Conservation (phyloP, 1,140 invertebrate species). For the Brachionus paranguensis region DNA sequence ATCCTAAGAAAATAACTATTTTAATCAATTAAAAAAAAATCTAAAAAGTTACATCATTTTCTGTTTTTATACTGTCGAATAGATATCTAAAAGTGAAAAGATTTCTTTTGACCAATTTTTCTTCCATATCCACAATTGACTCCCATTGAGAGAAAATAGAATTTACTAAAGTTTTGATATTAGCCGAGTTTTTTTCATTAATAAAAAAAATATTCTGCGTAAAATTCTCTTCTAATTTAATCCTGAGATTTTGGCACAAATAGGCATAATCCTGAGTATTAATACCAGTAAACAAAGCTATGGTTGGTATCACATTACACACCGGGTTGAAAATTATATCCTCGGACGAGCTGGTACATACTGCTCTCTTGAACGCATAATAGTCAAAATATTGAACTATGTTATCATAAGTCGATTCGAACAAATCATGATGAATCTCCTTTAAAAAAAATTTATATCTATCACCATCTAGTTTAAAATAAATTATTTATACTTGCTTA, state of each 20-base stretch:
- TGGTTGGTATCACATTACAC: slow-evolving; percentile 35
- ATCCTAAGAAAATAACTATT: neutral
- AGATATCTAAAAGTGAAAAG: slow-evolving; percentile 24
- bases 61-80: neutral
- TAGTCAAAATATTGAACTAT: slow-evolving; percentile 36
- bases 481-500: neutral
- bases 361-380: slow-evolving; percentile 8
- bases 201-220: slow-evolving; percentile 27
- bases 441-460: neutral
- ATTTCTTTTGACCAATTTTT: slow-evolving; percentile 15
- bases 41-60: neutral
- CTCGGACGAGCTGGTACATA: neutral
- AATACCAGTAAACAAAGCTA: slow-evolving; percentile 36
- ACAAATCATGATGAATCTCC: slow-evolving; percentile 29
- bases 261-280: slow-evolving; percentile 37
- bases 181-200: slow-evolving; percentile 32
- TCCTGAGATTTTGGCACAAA: slow-evolving; percentile 11
- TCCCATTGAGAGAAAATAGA: slow-evolving; percentile 37
- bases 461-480: neutral
- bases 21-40: neutral
- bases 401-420: slow-evolving; percentile 26
- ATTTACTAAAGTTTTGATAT: slow-evolving; percentile 30
- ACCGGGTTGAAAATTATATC: slow-evolving; percentile 30
- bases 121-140: neutral
- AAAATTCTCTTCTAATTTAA: slow-evolving; percentile 20